Percentiles rank a stretch among this genome's conserved stretches.
Evolutionary conservation across 1,140 invertebrate species (phyloP).

Genomic region (Zophobas morio): DNA sequence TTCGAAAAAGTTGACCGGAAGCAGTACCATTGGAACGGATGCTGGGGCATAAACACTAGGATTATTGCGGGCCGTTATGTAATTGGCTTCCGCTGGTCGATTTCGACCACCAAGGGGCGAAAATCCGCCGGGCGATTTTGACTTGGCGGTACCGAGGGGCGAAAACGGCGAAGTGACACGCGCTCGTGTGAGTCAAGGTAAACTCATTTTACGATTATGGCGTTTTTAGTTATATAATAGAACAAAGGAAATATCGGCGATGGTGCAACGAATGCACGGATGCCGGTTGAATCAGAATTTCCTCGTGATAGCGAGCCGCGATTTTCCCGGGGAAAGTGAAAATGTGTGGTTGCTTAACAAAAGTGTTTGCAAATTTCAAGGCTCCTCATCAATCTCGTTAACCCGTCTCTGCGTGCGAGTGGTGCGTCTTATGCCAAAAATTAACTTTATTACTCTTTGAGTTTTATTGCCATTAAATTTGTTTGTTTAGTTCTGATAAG

Average conservation of each 20-base stretch:
- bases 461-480: constrained; percentile 14
- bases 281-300: background rate
- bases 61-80: constrained; percentile 3
- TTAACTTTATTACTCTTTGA: constrained; percentile 26
- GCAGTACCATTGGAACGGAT: background rate
- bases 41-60: background rate
- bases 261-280: background rate
- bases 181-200: constrained; percentile 15
- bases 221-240: constrained; percentile 18
- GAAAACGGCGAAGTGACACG: background rate
- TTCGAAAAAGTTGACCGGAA: constrained; percentile 23
- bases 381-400: background rate
- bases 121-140: background rate
- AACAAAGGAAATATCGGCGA: constrained; percentile 14
- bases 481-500: constrained; percentile 31
- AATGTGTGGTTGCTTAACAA: background rate
- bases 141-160: background rate
- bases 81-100: background rate
- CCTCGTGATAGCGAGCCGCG: background rate
- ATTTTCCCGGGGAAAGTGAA: constrained; percentile 3
- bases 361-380: constrained; percentile 19
- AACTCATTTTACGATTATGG: constrained; percentile 21
- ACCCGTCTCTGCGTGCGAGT: constrained; percentile 8
- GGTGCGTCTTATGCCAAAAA: constrained; percentile 21
- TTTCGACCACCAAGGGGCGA: background rate